Conservation (phyloP, 2,797 vertebrate species). For the Pseudomugil gertrudae region DNA sequence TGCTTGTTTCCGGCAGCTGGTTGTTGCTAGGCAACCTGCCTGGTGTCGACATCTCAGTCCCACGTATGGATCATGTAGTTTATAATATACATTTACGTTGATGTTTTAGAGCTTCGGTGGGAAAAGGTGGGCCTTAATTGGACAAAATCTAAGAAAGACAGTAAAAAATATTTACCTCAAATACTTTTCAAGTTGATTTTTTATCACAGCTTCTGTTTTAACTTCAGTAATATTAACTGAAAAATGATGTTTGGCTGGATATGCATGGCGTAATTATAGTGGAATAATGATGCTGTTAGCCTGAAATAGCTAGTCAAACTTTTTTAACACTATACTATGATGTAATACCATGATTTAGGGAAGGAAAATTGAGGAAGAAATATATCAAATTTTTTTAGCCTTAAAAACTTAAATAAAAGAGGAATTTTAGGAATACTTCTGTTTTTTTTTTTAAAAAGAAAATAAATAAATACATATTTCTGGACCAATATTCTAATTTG, state of each 20-base stretch:
- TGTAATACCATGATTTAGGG: background rate
- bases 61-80: conserved; percentile 14
- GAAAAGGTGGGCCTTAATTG: conserved; percentile 9
- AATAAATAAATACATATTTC: too few relatives aligned
- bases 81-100: conserved; percentile 27
- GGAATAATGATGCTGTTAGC: too few relatives aligned
- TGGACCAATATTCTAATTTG: background rate
- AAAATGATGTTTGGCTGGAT: background rate
- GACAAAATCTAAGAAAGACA: background rate
- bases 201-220: background rate
- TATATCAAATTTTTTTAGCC: too few relatives aligned
- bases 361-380: too few relatives aligned
- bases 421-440: too few relatives aligned
- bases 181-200: background rate
- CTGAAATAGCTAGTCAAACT: background rate
- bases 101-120: conserved; percentile 17
- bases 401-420: too few relatives aligned
- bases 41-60: conserved; percentile 48
- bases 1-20: conserved; percentile 24
- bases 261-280: too few relatives aligned
- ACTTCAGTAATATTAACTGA: background rate
- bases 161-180: background rate
- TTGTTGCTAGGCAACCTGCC: conserved; percentile 69
- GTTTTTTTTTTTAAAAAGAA: too few relatives aligned
- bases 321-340: background rate